phyloP scores from a whole-genome alignment of 1,140 invertebrate species.

The Platyura marginata region DNA sequence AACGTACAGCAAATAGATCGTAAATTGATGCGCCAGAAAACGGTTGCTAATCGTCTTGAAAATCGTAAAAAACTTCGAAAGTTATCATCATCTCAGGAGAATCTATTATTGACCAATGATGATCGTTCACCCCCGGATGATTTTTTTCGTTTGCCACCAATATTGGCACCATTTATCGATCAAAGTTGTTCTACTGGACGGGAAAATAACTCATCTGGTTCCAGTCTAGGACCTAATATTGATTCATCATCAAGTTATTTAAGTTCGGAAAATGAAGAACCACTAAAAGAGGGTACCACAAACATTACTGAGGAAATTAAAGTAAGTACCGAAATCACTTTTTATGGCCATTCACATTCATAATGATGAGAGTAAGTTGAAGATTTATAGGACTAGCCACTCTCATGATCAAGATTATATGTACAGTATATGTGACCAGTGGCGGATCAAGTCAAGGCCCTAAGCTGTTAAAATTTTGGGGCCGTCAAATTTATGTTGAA shows the following conservation, averaged over 20 bases:
- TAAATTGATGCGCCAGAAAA: constrained; percentile 18
- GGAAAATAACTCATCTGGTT: constrained; percentile 28
- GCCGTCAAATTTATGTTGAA: no score
- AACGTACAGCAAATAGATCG: neutral
- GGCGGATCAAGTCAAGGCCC: no score
- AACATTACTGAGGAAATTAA: neutral
- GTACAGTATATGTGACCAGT: no score
- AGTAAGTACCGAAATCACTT: neutral
- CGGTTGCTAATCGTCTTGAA: constrained; percentile 6
- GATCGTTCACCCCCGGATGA: constrained; percentile 14
- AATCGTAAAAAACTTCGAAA: constrained; percentile 6
- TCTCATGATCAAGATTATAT: no score
- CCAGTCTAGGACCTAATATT: constrained; percentile 41
- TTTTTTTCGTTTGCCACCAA: constrained; percentile 41
- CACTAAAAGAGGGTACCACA: neutral
- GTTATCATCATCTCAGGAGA: constrained; percentile 10
- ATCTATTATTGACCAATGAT: neutral
- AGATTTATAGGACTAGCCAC: no score
- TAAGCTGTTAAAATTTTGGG: no score
- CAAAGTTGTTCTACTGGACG: constrained; percentile 25
- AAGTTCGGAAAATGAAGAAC: constrained; percentile 29
- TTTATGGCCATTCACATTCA: no score
- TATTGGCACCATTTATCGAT: constrained; percentile 28
- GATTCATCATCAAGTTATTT: constrained; percentile 45
- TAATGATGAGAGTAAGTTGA: no score